A percentile compares a stretch with the other conserved stretches of the same genome.
Conservation (phyloP, 2,113 vertebrate species). For the Romanogobio albipinnatus region DNA sequence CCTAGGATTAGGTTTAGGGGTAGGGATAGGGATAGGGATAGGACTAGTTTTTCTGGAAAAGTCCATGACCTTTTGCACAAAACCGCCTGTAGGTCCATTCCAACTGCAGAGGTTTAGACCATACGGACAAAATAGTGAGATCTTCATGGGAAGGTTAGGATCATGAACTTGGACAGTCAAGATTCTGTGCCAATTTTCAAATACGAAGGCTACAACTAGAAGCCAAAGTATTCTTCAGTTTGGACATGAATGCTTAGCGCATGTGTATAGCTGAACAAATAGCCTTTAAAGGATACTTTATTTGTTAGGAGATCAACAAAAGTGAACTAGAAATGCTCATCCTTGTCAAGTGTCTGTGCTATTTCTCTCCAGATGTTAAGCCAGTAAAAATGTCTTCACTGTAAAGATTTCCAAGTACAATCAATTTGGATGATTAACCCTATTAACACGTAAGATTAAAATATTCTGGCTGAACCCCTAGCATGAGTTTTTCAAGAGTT, state of each 20-base stretch:
- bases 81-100: neutral
- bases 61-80: neutral
- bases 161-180: neutral
- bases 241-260: neutral
- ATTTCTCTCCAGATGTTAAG: neutral
- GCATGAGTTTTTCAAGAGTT: no score
- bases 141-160: constrained; percentile 7
- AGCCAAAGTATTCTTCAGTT: neutral
- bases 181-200: neutral
- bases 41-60: neutral
- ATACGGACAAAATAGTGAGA: neutral
- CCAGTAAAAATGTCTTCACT: no score
- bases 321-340: neutral
- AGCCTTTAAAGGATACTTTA: neutral
- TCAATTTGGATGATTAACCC: no score
- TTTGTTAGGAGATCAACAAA: neutral
- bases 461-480: no score
- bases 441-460: no score
- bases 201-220: neutral
- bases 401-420: no score
- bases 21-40: no score
- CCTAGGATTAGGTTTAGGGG: no score
- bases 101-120: neutral
- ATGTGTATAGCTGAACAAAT: neutral
- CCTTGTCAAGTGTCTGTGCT: neutral